Base-by-base conservation (phyloP, 1,140 invertebrate genomes). In the Acyrthosiphon pisum region DNA sequence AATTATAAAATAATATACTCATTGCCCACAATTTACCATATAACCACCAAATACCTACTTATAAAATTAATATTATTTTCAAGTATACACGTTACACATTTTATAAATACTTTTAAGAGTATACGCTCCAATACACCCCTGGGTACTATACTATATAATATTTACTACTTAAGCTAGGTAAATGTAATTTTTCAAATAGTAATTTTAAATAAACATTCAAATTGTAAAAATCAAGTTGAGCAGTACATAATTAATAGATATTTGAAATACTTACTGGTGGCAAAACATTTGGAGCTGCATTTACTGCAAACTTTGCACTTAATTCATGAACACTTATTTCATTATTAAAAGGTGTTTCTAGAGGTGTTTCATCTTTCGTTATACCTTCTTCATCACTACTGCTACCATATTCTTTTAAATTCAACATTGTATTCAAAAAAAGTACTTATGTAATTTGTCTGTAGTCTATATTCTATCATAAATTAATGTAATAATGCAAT, bases 221-320 rank as follows among this genome's bases (percentile, higher is more conserved):
- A 68, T 68, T n/a, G 30, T n/a, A 30, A 68, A 0, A 68, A 68
- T 60, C 26, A 30, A 30, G 8, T 30, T 0, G 9, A 60, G 23
- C 56, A 30, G 30, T 30, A 60, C 26, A 86, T 84, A 86, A 46
- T 48, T 48, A 46, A n/a, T 46, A n/a, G 20, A 87, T 30, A 87
- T 48, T 48, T 89, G 23, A 26, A 53, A 50, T 41, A 95, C 95
- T 96, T 96, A 97, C 97, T 93, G 96, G 97, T 18, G 97, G 97
- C 93, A 97, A 96, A 46, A 98, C 97, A 86, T 97, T 95, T 14
- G 98, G 98, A 1, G 98, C 97, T 56, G 98, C 96, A 95, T 97
- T 97, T 94, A 98, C 95, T 94, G 97, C 95, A 94, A 98, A 95
- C 11, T 95, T 95, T 94, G 96, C 96, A 94, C 95, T 83, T 86